These are phyloP conservation scores for Xiphophorus hellerii DNA, from an alignment of 2,113 vertebrate genomes.

Conservation along the genomic window DNA sequence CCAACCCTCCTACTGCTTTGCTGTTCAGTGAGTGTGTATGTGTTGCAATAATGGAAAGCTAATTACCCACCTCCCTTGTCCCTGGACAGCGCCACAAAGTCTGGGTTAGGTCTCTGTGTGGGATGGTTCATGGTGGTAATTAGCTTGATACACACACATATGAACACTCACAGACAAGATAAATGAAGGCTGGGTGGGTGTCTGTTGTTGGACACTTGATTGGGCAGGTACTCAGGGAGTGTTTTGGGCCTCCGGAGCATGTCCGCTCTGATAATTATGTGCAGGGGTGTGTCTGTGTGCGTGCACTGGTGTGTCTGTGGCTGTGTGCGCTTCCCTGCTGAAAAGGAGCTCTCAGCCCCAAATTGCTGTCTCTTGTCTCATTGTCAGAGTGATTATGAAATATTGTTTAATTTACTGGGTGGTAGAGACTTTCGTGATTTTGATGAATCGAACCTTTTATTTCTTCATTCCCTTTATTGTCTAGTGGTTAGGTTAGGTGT, in stretches of 20 bases:
- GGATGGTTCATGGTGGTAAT: slow-evolving; percentile 76
- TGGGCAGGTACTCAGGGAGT: slow-evolving; percentile 85
- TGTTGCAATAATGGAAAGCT: slow-evolving; percentile 87
- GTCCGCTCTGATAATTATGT: slow-evolving; percentile 93
- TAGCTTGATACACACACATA: slow-evolving; percentile 78
- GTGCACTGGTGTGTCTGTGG: neutral
- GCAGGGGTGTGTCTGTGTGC: slow-evolving; percentile 48
- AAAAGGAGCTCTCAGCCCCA: slow-evolving; percentile 86
- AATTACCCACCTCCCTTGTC: slow-evolving; percentile 87
- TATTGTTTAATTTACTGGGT: slow-evolving; percentile 89
- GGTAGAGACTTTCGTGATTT: slow-evolving; percentile 81
- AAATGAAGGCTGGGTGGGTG: slow-evolving; percentile 94
- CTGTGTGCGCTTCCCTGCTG: slow-evolving; percentile 74
- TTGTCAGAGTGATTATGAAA: slow-evolving; percentile 91
- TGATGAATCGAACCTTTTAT: slow-evolving; percentile 89
- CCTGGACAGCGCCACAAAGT: slow-evolving; percentile 86
- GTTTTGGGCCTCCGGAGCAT: slow-evolving; percentile 91
- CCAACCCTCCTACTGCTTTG: slow-evolving; percentile 34
- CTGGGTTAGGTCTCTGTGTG: slow-evolving; percentile 89
- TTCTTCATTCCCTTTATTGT: slow-evolving; percentile 86
- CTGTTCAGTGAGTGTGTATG: slow-evolving; percentile 46
- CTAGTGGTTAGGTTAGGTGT: slow-evolving; percentile 67
- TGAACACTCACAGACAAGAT: slow-evolving; percentile 88
- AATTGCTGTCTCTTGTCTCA: slow-evolving; percentile 87
- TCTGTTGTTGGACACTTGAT: slow-evolving; percentile 89